Evolutionary conservation across 2,113 vertebrate genomes (phyloP).

Genomic region (Rutilus rutilus): DNA sequence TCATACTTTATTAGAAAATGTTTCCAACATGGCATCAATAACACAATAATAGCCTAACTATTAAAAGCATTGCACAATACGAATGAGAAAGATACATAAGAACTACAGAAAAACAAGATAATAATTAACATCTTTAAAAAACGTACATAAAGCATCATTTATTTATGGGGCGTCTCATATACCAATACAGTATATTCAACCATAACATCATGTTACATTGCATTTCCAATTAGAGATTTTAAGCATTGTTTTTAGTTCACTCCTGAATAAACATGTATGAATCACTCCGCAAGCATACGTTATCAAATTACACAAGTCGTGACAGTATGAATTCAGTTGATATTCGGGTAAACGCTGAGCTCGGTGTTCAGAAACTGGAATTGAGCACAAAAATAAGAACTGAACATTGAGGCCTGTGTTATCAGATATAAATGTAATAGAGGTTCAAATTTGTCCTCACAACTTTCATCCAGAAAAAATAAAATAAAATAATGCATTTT

Average conservation of each 20-base stretch:
- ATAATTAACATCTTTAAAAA: not conserved
- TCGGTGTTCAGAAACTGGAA: not conserved
- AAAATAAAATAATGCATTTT: not conserved
- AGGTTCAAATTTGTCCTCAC: not conserved
- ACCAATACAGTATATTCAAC: not conserved
- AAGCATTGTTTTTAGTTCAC: not conserved
- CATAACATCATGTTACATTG: not conserved
- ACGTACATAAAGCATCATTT: not conserved
- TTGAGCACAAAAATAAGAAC: not conserved
- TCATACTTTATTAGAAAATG: constrained; percentile 1
- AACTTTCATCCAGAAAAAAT: not conserved
- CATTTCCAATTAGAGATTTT: not conserved
- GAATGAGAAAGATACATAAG: not conserved
- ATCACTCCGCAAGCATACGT: not conserved
- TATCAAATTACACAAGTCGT: not conserved
- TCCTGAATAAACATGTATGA: not conserved
- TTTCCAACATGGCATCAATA: constrained; percentile 35
- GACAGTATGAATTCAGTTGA: not conserved
- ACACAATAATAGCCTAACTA: constrained; percentile 21
- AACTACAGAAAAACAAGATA: not conserved
- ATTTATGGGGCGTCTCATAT: not conserved
- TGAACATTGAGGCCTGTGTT: not conserved
- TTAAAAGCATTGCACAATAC: constrained; percentile 16
- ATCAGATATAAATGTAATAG: not conserved
- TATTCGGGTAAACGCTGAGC: not conserved